Conservation (phyloP, 2,797 vertebrate species). For the Heliangelus exortis region DNA sequence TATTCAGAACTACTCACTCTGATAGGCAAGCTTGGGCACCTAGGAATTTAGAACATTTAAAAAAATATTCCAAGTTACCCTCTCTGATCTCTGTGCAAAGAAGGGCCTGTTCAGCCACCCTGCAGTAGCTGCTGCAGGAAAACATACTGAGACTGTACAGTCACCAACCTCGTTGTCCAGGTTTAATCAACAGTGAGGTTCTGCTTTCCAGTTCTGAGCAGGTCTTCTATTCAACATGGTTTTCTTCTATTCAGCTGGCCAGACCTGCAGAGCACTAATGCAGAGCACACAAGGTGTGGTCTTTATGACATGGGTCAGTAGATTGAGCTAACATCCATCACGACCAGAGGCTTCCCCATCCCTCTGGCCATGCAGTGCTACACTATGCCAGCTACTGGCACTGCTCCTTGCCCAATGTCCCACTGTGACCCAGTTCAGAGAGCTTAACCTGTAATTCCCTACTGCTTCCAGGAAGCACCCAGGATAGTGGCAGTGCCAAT, state of each 20-base stretch:
- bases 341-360: not conserved
- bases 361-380: not conserved
- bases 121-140: not conserved
- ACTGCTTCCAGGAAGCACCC: fast-evolving
- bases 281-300: fast-evolving
- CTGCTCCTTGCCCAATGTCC: not conserved
- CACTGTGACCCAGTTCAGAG: not conserved
- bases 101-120: not conserved
- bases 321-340: not conserved
- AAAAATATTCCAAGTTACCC: not conserved
- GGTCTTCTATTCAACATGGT: fast-evolving
- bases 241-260: fast-evolving
- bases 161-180: not conserved
- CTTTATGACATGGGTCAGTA: fast-evolving
- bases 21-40: not conserved
- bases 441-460: not conserved
- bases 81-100: not conserved
- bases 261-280: fast-evolving
- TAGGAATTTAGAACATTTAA: not conserved
- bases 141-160: not conserved
- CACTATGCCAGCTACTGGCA: fast-evolving
- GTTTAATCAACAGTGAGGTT: not conserved
- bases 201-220: not conserved
- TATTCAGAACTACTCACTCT: not conserved
- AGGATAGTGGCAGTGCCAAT: not conserved